Conservation (phyloP, 2,888 invertebrate genomes). For the Hydriomena furcata region DNA sequence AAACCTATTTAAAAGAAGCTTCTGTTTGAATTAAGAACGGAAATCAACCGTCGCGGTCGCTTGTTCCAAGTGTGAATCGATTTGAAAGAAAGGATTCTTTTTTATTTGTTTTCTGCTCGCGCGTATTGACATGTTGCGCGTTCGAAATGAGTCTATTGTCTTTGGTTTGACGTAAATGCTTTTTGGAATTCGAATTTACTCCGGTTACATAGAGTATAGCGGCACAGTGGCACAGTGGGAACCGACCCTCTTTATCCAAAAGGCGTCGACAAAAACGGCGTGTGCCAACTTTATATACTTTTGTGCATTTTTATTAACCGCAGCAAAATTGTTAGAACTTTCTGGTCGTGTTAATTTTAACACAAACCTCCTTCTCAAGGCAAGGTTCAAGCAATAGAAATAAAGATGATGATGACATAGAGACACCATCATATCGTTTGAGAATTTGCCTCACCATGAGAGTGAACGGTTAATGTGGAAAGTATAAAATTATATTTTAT, state of each 20-base stretch:
- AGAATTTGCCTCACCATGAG: constrained; percentile 13
- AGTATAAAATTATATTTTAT: constrained; percentile 72
- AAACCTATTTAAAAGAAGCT: constrained; percentile 66
- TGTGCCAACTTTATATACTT: constrained; percentile 8
- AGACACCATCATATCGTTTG: constrained; percentile 9
- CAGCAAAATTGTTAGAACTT: too few species aligned
- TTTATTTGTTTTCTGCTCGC: constrained; percentile 51
- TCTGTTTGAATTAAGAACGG: constrained; percentile 80
- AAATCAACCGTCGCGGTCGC: constrained; percentile 78
- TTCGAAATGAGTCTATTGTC: constrained; percentile 53
- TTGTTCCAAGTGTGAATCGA: constrained; percentile 82
- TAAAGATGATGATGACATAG: constrained; percentile 7
- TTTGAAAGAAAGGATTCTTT: constrained; percentile 66
- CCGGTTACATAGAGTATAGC: constrained; percentile 34
- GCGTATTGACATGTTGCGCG: constrained; percentile 73
- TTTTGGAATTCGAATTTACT: constrained; percentile 42
- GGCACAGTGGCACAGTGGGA: constrained; percentile 21
- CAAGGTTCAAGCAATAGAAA: too few species aligned
- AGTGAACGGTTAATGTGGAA: constrained; percentile 22
- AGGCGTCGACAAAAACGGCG: constrained; percentile 15
- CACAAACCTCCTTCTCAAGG: too few species aligned
- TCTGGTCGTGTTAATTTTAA: too few species aligned
- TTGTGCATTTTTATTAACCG: not conserved
- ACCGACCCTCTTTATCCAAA: constrained; percentile 17
- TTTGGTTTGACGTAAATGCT: constrained; percentile 38